Evolutionary conservation across 2,888 invertebrate species (phyloP).

Genomic region (Odontocolon sp.): DNA sequence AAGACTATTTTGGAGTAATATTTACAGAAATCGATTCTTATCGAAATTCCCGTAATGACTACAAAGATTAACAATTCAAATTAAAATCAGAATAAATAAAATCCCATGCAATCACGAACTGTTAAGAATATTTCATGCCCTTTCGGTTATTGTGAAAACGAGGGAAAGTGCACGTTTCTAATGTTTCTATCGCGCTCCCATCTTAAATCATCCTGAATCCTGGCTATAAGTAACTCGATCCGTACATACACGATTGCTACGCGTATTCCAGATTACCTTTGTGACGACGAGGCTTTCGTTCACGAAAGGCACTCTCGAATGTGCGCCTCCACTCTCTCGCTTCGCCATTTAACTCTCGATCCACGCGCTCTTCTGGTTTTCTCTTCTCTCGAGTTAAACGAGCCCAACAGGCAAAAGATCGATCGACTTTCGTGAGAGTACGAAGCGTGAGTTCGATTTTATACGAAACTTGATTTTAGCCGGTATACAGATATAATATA

Average conservation of each 20-base stretch:
- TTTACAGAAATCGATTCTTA: too few species aligned
- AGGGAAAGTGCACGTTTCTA: slow-evolving; percentile 2
- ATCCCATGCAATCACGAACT: not conserved
- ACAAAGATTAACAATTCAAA: too few species aligned
- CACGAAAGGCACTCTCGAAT: not conserved
- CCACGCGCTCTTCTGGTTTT: not conserved
- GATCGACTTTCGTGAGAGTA: slow-evolving; percentile 58
- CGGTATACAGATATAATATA: not conserved
- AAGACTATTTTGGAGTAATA: too few species aligned
- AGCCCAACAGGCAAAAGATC: slow-evolving; percentile 30
- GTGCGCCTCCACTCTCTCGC: not conserved
- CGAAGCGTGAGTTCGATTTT: not conserved
- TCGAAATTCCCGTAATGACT: too few species aligned
- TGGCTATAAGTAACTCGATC: not conserved
- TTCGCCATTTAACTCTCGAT: not conserved
- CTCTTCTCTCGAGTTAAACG: slow-evolving; percentile 5
- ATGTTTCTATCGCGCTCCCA: not conserved
- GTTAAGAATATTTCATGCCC: slow-evolving; percentile 3
- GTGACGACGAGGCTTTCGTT: slow-evolving; percentile 3
- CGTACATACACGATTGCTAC: not conserved
- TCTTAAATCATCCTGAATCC: slow-evolving; percentile 13
- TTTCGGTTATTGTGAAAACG: not conserved
- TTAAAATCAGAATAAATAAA: too few species aligned
- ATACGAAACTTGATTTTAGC: not conserved
- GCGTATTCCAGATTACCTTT: slow-evolving; percentile 7